These are phyloP conservation scores for Atherinosoma microstoma DNA, from an alignment of 2,797 vertebrate genomes.

Conservation along the genomic window DNA sequence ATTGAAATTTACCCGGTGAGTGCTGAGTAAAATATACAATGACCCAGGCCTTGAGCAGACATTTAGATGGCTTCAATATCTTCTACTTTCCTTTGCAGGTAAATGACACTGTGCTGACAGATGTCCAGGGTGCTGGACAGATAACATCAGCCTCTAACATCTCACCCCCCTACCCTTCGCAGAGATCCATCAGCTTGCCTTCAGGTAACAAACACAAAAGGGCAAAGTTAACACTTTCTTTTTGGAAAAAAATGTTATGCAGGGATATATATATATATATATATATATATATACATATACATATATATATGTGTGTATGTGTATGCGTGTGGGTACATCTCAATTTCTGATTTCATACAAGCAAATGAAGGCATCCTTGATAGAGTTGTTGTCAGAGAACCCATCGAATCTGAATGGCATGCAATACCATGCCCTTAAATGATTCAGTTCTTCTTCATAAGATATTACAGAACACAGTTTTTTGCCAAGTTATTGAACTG, in stretches of 20 bases:
- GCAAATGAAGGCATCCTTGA: background rate
- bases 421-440: background rate
- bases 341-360: background rate
- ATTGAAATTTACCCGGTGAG: slow-evolving; percentile 6
- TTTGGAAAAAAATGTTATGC: too few relatives aligned
- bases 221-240: background rate
- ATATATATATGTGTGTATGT: too few relatives aligned
- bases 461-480: background rate
- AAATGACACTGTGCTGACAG: slow-evolving; percentile 79
- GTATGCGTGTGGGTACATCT: too few relatives aligned
- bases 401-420: background rate
- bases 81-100: slow-evolving; percentile 67
- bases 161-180: slow-evolving; percentile 81
- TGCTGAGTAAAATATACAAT: slow-evolving; percentile 1
- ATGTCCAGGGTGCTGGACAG: slow-evolving; percentile 69
- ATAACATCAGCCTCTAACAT: slow-evolving; percentile 77
- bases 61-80: slow-evolving; percentile 17
- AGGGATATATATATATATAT: too few relatives aligned
- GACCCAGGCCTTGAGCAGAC: background rate
- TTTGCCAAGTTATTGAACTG: background rate
- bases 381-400: slow-evolving; percentile 1
- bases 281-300: too few relatives aligned
- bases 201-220: slow-evolving; percentile 74
- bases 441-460: background rate
- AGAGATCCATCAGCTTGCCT: slow-evolving; percentile 81